Evolutionary conservation across 1,140 invertebrate species (phyloP), one percentile per base, ranked within the genome.

Genomic region (Tachypleus tridentatus): DNA sequence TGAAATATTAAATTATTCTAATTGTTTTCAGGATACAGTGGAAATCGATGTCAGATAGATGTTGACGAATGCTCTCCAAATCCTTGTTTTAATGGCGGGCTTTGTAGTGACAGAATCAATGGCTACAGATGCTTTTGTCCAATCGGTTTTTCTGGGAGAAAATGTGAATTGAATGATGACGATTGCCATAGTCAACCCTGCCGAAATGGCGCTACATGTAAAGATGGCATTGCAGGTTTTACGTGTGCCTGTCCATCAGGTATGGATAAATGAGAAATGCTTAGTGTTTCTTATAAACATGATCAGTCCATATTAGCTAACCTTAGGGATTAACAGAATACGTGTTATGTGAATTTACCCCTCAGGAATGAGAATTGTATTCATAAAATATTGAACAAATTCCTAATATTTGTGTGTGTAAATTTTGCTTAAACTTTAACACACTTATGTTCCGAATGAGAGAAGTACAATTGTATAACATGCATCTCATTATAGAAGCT

Each of bases 221-320:
- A 73, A 1, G 72, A 74, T 49, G 70, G 67, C 9, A 69, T 72
- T 51, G 70, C 71, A 4, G 89, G 87, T 53, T 95, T 91, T 73
- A 85, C 85, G 56, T 97, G 93, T 70, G 74, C 86, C 9, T 97
- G 93, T 75, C 85, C 89, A 47, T 81, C 86, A 63, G 91, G 91
- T 58, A 92, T 54, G 10, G 49, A 48, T 29, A 29, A 29, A 29
- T 29, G 29, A 29, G 29, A 29, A 29, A 29, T 29, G 29, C 29
- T 29, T 29, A 29, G 29, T 29, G 29, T 29, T 29, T 29, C 0
- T 29, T 29, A 29, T 29, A 29, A 29, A 29, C 29, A 29, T 29
- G 29, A 29, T 29, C 29, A 29, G 29, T 29, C 29, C 29, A 29
- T 29, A 29, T 29, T 29, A 29, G 29, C 29, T 29, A 29, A 29